Evolutionary conservation across 1,140 invertebrate genomes (phyloP).

Genomic region (Diachasmimorpha longicaudata): DNA sequence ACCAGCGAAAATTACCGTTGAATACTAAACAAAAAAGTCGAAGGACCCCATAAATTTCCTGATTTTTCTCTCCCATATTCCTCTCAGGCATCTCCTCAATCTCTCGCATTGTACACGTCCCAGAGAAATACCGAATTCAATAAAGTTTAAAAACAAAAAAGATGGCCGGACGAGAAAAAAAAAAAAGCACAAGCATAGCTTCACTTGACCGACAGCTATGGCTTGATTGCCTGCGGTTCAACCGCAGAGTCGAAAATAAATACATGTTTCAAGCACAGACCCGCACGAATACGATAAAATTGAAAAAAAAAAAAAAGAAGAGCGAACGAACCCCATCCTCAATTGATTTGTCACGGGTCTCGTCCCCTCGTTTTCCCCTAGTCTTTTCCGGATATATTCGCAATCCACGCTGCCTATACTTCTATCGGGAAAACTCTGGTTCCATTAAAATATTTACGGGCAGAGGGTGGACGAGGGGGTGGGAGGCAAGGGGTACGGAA

Average conservation of each 20-base stretch:
- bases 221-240: slow-evolving; percentile 1
- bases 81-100: too few relatives aligned
- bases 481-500: neutral
- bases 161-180: neutral
- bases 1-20: too few relatives aligned
- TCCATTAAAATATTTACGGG: slow-evolving; percentile 7
- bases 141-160: neutral
- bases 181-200: neutral
- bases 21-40: too few relatives aligned
- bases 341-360: slow-evolving; percentile 38
- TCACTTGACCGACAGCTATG: slow-evolving; percentile 1
- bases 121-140: neutral
- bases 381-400: slow-evolving; percentile 12
- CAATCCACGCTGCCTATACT: slow-evolving; percentile 6
- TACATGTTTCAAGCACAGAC: slow-evolving; percentile 27
- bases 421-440: neutral
- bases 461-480: neutral
- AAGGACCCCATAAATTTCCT: too few relatives aligned
- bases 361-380: slow-evolving; percentile 23
- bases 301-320: slow-evolving; percentile 11
- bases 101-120: too few relatives aligned
- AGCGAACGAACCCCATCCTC: slow-evolving; percentile 17
- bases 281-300: slow-evolving; percentile 22
- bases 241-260: slow-evolving; percentile 21
- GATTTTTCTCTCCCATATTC: too few relatives aligned